Evolutionary conservation across 2,797 vertebrate genomes (phyloP), one percentile per base, ranked within the genome.

Genomic region (Botia almorhae): DNA sequence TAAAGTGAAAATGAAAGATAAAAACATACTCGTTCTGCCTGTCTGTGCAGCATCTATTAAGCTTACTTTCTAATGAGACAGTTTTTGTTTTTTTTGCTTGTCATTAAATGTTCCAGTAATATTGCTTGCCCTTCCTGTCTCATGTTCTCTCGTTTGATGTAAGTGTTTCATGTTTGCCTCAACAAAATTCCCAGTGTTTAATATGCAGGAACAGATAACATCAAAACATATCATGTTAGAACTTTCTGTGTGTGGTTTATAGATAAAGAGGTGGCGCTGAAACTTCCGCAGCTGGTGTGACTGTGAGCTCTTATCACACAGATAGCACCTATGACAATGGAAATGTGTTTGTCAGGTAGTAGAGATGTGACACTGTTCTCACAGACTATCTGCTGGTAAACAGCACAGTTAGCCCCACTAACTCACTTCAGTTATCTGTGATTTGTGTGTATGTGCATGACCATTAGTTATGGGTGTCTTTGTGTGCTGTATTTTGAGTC

Each of bases 171-270:
- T 65, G 56, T 74, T 78, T 79, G 63, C 21, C 70, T 55, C 67
- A 64, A 60, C 50, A 75, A 70, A 74, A 74, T 48, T 79, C 33
- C 21, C 33, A 68, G 33, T 79, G 68, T 75, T 19, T 50, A 53
- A 46, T 73, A 70, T 79, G 55, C 58, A 74, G 39, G 23, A 19
- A 26, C 23, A 55, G 76, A 83, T 83, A 83, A n/a, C 56, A 79
- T 79, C 69, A 53, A 79, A 43, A 53, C 69, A 64, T 71, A 72
- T 72, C 71, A 79, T 69, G 26, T 63, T 79, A 79, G 71, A 78
- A 78, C 81, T 78, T 74, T 67, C 50, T 39, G 73, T 81, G 58
- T 83, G 82, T 75, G 77, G 77, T 80, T 69, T 75, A 36, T 67
- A 80, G 82, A 80, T 80, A 83, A 83, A 69, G 72, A 76, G 56